Base-by-base conservation (phyloP, 35 echinoderm and acorn worm species). In the Eucidaris tribuloides region DNA sequence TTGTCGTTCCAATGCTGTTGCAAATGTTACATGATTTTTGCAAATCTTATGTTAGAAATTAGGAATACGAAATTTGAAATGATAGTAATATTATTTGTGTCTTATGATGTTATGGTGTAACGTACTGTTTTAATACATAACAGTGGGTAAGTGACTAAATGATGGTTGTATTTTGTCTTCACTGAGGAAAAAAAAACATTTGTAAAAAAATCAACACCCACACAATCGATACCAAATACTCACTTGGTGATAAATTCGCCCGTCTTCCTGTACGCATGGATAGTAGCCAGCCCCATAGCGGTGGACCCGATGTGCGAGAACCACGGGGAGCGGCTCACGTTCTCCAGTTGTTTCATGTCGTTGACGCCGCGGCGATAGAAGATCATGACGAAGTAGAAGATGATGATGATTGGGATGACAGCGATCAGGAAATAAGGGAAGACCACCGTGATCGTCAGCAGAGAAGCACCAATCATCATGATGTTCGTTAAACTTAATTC, bases 221-320 rank as follows among this genome's bases (percentile, higher is more conserved):
- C n/a, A n/a, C n/a, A n/a, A n/a, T n/a, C n/a, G n/a, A n/a, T 54
- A 13, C n/a, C 60, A 14, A 0, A 18, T 0, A 65, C 82, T 80
- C 56, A 99, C 96, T 62, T 90, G 17, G 71, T 22, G 32, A 86
- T 90, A 44, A 99, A 91, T 15, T 99, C 96, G 6, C 76, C 45
- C 0, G 86, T 92, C 71, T 99, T 99, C 6, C 88, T 72, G 61
- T 93, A 99, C 35, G 96, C 96, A 40, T 93, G 96, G 30, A 99
- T 87, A 13, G 96, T 90, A 25, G 96, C 32, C 22, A 99, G 80
- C 7, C 96, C 96, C 37, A 89, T 87, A 45, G 84, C 91, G 1
- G 96, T 90, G 13, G 96, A 91, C 18, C 82, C 81, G 60, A 99
- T 99, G 74, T 99, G 96, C 5, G 96, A 99, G 72, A 93, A 99